phyloP scores from a whole-genome alignment of 2,113 vertebrate genomes.

The Lucifuga dentata region DNA sequence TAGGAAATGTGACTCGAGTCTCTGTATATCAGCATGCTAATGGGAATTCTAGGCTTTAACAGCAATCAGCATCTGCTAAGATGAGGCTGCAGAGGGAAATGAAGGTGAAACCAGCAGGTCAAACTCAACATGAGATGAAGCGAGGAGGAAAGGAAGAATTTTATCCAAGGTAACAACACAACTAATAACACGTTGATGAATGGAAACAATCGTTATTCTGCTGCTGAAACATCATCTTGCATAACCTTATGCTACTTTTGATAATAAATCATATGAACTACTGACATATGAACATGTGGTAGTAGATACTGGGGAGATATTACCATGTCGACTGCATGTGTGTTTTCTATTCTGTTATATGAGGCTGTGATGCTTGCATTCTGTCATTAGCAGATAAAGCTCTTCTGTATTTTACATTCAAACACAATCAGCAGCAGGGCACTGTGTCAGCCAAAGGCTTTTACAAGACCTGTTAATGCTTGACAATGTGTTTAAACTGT shows the following conservation, averaged over 20 bases:
- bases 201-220: slow-evolving; percentile 37
- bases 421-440: background rate
- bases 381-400: slow-evolving; percentile 11
- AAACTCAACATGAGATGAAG: slow-evolving; percentile 43
- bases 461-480: slow-evolving; percentile 2
- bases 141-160: slow-evolving; percentile 13
- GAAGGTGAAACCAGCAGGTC: slow-evolving; percentile 48
- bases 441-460: background rate
- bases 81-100: slow-evolving; percentile 52
- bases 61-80: slow-evolving; percentile 27
- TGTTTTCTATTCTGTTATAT: slow-evolving; percentile 7
- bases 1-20: background rate
- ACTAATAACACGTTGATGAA: slow-evolving; percentile 35
- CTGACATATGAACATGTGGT: slow-evolving; percentile 21
- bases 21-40: slow-evolving; percentile 12
- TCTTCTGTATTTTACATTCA: background rate
- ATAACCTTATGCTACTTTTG: slow-evolving; percentile 40
- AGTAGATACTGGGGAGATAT: slow-evolving; percentile 11
- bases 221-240: background rate
- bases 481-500: slow-evolving; percentile 9
- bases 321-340: slow-evolving; percentile 40
- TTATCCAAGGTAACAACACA: slow-evolving; percentile 37
- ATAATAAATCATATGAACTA: slow-evolving; percentile 31
- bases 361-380: slow-evolving; percentile 3
- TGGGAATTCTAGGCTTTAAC: slow-evolving; percentile 30